phyloP scores from a whole-genome alignment of 2,797 vertebrate genomes.

The Paratrypauchen microcephalus region DNA sequence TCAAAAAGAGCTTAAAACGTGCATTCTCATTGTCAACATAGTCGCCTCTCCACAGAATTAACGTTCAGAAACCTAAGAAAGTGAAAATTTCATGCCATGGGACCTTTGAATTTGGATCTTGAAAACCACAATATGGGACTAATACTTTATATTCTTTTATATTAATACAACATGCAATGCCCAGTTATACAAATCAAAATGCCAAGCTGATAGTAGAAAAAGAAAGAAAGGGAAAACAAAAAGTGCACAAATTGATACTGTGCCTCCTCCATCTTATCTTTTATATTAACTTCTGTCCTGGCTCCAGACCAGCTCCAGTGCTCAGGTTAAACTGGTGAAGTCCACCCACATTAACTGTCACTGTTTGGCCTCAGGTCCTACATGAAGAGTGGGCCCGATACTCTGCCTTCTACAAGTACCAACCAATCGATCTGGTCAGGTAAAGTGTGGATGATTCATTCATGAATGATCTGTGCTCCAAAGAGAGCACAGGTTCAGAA shows the following conservation, averaged over 20 bases:
- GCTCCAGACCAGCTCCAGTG: slow-evolving; percentile 39
- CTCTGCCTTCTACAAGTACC: slow-evolving; percentile 96
- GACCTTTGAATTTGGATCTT: neutral
- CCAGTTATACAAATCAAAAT: neutral
- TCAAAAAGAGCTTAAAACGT: too few relatives aligned
- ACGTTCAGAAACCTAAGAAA: too few relatives aligned
- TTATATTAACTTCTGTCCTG: slow-evolving; percentile 22
- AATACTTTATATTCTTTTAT: neutral
- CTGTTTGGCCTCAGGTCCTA: slow-evolving; percentile 78
- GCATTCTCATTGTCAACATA: too few relatives aligned
- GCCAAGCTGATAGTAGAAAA: neutral
- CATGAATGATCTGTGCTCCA: neutral
- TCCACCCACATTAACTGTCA: slow-evolving; percentile 29
- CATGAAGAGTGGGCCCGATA: slow-evolving; percentile 96
- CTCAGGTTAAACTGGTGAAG: slow-evolving; percentile 23
- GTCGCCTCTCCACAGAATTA: too few relatives aligned
- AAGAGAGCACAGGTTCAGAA: too few relatives aligned
- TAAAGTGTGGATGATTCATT: slow-evolving; percentile 51
- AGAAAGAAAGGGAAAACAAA: too few relatives aligned
- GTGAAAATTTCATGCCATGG: too few relatives aligned
- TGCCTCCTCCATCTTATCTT: neutral
- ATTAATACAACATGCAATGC: too few relatives aligned
- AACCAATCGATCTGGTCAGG: slow-evolving; percentile 97
- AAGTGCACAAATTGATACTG: neutral
- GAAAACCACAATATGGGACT: neutral